Base-by-base conservation (phyloP, 2,113 vertebrate genomes). In the Myodes glareolus region DNA sequence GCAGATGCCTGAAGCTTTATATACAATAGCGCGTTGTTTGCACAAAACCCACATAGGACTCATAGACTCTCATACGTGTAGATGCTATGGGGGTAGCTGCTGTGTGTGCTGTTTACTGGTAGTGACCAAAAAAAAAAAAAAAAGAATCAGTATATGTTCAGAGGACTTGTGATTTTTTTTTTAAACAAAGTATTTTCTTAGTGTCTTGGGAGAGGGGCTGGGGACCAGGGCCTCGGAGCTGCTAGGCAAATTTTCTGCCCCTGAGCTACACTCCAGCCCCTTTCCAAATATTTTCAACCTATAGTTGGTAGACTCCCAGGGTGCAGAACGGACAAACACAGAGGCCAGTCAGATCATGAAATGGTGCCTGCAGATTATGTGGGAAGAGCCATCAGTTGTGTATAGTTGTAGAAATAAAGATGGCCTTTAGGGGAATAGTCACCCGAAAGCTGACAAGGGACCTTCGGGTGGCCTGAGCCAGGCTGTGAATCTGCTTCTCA, bases 391-490 rank as follows among this genome's bases (percentile, higher is more conserved):
- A 52, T 45, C 31, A 19, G 1, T 52, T 12, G 16, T 1, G 0
- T 1, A 0, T 17, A 4, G 50, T n/a, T 36, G 0, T 0, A 3
- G 3, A 1, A 14, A 3, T 0, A 3, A 2, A 1, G 11, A 3
- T 12, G 9, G 2, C 25, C 31, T 27, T n/a, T 19, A 12, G 63
- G 25, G 7, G 68, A 17, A 21, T 11, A 13, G 33, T 61, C 55
- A 23, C n/a, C 33, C 2, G 17, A 6, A 36, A 68, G 13, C 25
- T 16, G 19, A 2, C 1, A 2, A 13, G 61, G 17, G 0, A 0
- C 29, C 77, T 55, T 19, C 19, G 52, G 75, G 23, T 9, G 12
- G 63, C 52, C 0, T 3, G 13, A n/a, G 61, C 42, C 33, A 5
- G 67, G 75, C 25, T 16, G 7, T 3, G 11, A 7, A 16, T 81